phyloP scores from a whole-genome alignment of 2,797 vertebrate species.

The Huso huso region DNA sequence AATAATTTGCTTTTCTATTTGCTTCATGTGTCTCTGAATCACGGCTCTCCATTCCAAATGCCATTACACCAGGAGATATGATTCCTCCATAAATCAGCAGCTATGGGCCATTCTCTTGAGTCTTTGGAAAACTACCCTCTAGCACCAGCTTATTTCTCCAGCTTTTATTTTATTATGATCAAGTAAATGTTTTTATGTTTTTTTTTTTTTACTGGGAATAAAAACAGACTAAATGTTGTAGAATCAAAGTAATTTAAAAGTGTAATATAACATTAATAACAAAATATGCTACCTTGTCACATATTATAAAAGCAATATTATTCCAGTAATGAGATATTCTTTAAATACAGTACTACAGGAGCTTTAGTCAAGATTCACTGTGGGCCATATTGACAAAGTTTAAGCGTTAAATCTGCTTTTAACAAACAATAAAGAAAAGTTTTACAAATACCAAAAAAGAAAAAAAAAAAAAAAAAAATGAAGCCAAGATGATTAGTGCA shows the following conservation, averaged over 20 bases:
- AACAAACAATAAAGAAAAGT: too few relatives aligned
- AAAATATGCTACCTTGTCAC: conserved; percentile 4
- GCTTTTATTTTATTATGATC: too few relatives aligned
- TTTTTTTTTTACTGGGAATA: neutral
- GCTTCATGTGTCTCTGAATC: neutral
- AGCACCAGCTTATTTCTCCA: too few relatives aligned
- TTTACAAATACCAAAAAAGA: too few relatives aligned
- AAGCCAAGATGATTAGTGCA: too few relatives aligned
- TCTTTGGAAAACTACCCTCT: too few relatives aligned
- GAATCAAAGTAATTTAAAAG: neutral
- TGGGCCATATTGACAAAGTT: too few relatives aligned
- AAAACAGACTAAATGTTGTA: neutral
- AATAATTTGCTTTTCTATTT: neutral
- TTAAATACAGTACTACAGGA: conserved; percentile 3
- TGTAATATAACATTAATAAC: neutral
- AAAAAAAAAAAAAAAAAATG: too few relatives aligned
- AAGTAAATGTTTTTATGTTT: neutral
- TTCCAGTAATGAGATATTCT: conserved; percentile 2
- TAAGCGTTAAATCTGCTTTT: too few relatives aligned
- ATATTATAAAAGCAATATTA: conserved; percentile 13
- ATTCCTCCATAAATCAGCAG: neutral
- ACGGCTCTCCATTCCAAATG: neutral
- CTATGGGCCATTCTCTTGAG: too few relatives aligned
- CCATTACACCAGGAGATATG: conserved; percentile 5
- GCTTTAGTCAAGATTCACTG: neutral